Percentiles rank a stretch among this genome's conserved stretches.
Evolutionary conservation across 2,113 vertebrate species (phyloP).

Genomic region (Burhinus bistriatus): DNA sequence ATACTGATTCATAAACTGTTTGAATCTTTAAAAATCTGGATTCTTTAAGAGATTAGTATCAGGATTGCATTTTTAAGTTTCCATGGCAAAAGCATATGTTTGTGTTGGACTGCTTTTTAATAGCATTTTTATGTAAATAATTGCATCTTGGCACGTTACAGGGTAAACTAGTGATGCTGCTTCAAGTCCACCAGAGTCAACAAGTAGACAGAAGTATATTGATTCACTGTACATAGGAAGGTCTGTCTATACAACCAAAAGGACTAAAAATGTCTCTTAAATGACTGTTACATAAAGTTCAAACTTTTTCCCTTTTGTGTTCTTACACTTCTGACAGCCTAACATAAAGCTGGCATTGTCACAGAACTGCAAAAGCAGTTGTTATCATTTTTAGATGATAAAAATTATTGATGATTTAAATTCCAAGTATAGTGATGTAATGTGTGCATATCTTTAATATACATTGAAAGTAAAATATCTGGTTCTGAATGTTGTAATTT

Average conservation of each 20-base stretch:
- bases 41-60: not conserved
- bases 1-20: not conserved
- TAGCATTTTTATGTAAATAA: not conserved
- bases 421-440: not conserved
- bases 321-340: not conserved
- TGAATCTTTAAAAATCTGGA: not conserved
- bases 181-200: not conserved
- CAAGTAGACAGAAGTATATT: not conserved
- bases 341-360: not conserved
- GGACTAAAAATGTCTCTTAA: not conserved
- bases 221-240: not conserved
- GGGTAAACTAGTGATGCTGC: not conserved
- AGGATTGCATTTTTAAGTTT: not conserved
- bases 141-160: not conserved
- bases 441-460: not conserved
- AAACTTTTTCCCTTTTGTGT: not conserved
- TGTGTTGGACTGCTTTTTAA: not conserved
- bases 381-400: not conserved
- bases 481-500: not conserved
- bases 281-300: not conserved
- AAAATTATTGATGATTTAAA: not conserved
- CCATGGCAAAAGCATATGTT: not conserved
- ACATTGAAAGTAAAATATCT: not conserved
- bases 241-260: not conserved
- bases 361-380: not conserved